These are phyloP conservation scores for Capricornis sumatraensis DNA, from an alignment of 2,113 vertebrate genomes.

Conservation along the genomic window DNA sequence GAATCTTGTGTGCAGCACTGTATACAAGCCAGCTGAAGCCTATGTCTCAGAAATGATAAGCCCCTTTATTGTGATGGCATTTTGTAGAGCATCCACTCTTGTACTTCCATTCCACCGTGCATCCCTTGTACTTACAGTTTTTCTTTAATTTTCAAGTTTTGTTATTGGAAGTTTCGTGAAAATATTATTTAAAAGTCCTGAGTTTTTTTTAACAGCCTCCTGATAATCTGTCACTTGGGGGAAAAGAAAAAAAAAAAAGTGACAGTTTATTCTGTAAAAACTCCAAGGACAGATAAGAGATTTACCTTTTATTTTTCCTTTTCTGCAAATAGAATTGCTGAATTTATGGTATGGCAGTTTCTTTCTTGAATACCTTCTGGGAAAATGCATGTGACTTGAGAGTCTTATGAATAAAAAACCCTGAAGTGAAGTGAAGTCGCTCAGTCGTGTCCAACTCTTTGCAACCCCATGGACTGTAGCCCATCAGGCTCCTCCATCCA, in stretches of 20 bases:
- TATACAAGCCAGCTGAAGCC: background rate
- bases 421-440: background rate
- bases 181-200: constrained; percentile 53
- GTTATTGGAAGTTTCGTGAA: constrained; percentile 50
- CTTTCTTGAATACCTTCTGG: background rate
- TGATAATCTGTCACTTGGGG: constrained; percentile 48
- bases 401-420: background rate
- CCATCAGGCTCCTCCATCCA: too few species aligned
- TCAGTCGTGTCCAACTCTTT: rapidly evolving
- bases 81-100: background rate
- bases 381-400: background rate
- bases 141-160: constrained; percentile 43
- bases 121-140: background rate
- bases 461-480: too few species aligned
- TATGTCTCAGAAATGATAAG: background rate
- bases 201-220: constrained; percentile 25
- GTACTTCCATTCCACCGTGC: background rate
- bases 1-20: background rate
- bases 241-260: background rate
- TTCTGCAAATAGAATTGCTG: constrained; percentile 39
- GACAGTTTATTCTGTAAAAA: background rate
- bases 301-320: constrained; percentile 45
- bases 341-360: background rate
- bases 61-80: constrained; percentile 14
- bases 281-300: constrained; percentile 50